Percentiles rank a stretch among this genome's conserved stretches.
These are phyloP conservation scores for Metallyticus violacea DNA, from an alignment of 2,888 invertebrate genomes.

Conservation along the genomic window DNA sequence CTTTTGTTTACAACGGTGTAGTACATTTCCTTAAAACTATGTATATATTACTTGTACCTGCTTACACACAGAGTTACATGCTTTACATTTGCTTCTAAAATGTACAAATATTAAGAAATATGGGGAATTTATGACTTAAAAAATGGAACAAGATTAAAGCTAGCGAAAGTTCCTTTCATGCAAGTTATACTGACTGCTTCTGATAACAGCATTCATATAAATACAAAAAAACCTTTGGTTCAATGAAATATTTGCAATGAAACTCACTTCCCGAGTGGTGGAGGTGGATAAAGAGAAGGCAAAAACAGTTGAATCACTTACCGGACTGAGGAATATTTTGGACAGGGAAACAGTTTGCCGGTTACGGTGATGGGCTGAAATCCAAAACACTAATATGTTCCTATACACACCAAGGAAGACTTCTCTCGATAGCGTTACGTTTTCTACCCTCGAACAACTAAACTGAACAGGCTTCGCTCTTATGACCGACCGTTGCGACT, in stretches of 20 bases:
- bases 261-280: background rate
- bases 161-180: background rate
- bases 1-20: background rate
- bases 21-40: background rate
- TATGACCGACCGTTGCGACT: background rate
- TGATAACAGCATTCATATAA: background rate
- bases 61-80: background rate
- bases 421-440: background rate
- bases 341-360: constrained; percentile 1
- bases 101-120: background rate
- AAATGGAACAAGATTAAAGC: no score
- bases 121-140: background rate
- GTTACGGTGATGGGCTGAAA: background rate
- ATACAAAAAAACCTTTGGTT: background rate
- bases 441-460: background rate
- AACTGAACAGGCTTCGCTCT: constrained; percentile 8
- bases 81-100: no score
- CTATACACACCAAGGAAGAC: background rate
- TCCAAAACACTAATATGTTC: background rate
- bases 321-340: background rate
- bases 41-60: background rate
- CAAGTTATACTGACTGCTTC: background rate
- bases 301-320: background rate
- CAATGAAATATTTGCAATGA: background rate
- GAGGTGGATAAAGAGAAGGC: background rate